These are phyloP conservation scores for Drosophila triauraria DNA, from an alignment of 1,140 invertebrate species.

Conservation along the genomic window DNA sequence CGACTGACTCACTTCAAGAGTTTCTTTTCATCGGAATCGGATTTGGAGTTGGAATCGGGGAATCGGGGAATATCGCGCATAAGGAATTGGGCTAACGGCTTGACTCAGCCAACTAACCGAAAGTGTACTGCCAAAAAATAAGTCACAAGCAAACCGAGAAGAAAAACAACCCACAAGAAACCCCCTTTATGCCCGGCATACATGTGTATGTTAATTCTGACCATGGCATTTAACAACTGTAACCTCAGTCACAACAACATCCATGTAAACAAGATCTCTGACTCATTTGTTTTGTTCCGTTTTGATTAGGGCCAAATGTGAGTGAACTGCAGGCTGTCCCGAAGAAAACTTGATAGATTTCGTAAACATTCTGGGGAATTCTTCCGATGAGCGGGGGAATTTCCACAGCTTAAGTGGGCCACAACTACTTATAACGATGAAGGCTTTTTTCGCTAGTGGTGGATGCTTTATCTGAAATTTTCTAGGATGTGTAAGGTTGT, in stretches of 20 bases:
- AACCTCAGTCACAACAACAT: slow-evolving; percentile 23
- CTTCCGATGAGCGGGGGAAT: slow-evolving; percentile 38
- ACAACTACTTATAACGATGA: slow-evolving; percentile 2
- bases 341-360: slow-evolving; percentile 65
- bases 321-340: slow-evolving; percentile 58
- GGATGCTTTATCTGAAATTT: not conserved
- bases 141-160: slow-evolving; percentile 32
- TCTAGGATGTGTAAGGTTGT: not conserved
- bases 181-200: slow-evolving; percentile 31
- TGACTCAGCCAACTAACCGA: slow-evolving; percentile 59
- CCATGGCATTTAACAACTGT: slow-evolving; percentile 63
- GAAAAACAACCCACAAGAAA: slow-evolving; percentile 22
- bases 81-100: slow-evolving; percentile 79
- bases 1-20: slow-evolving; percentile 55
- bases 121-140: slow-evolving; percentile 71
- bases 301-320: slow-evolving; percentile 80
- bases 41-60: slow-evolving; percentile 68
- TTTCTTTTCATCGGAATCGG: slow-evolving; percentile 79
- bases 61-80: slow-evolving; percentile 48
- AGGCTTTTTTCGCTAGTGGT: slow-evolving; percentile 5
- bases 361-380: slow-evolving; percentile 56
- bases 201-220: slow-evolving; percentile 68
- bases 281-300: slow-evolving; percentile 74
- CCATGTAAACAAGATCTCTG: slow-evolving; percentile 54
- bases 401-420: slow-evolving; percentile 32